Evolutionary conservation across 2,797 vertebrate genomes (phyloP), one percentile per base, ranked within the genome.

Genomic region (Heteromormyrus szaboi): DNA sequence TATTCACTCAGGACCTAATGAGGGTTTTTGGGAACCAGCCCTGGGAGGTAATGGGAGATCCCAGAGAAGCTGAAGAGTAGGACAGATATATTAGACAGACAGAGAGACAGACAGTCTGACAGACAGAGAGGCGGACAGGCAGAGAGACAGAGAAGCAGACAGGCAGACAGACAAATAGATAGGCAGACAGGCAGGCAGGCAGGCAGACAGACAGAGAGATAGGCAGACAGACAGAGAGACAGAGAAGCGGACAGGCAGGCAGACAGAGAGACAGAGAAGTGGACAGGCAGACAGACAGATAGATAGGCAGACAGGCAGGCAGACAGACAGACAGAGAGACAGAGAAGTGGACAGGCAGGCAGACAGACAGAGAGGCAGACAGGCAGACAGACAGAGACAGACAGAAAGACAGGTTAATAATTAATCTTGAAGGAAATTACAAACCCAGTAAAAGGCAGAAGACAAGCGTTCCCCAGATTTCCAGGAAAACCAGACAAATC

Each of bases 141-240:
- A 1, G 19, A 8, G 19, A 59, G 6, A 2, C 54, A 7, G 19
- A 17, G 1, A n/a, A 2, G 2, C 1, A 7, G 6, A 1, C n/a
- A 25, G 22, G 29, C 29, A 25, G 59, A 0, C 22, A 25, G 59
- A 9, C 7, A 25, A 2, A 3, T 0, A 25, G 59, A 25, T 0
- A 62, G n/a, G 0, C 6, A 62, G 59, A 25, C 0, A 62, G 22
- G 0, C 37, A 41, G 56, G 1, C 1, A 8, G n/a, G 2, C 19
- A 22, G n/a, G 0, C 17, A 1, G 14, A 0, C 2, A 22, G 56
- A 0, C 1, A 59, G 1, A 4, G 0, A 7, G 44, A 46, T 0
- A 46, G 1, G 1, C 7, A 1, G 48, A 2, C 11, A 50, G 50
- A 0, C 5, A 2, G 56, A 0, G 0, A 59, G n/a, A 1, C 56